Evolutionary conservation across 2,797 vertebrate genomes (phyloP), one percentile per base, ranked within the genome.

Genomic region (Ctenochaetus hawaiiensis): DNA sequence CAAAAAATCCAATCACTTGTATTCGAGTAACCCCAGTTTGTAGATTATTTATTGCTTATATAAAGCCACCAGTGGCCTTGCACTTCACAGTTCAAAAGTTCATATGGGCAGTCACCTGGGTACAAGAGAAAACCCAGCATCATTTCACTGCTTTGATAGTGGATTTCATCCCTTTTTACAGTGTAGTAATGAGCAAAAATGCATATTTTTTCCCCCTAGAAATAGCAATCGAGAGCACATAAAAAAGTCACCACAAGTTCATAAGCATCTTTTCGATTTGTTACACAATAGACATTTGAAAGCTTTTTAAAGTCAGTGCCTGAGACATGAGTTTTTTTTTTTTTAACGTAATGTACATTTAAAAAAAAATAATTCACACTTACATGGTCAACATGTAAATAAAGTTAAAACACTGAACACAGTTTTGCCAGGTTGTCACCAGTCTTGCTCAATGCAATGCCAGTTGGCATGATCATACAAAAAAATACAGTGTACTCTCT

Each of bases 321-420:
- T 91, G 91, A 93, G 87, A 91, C 54, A 8, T 76, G 48, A 13
- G 61, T 63, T 66, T 53, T 67, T 23, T 8, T 39, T 53, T 16
- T 8, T 5, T 20, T 43, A 77, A 73, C 70, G 62, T 48, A 60
- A 75, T 52, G 18, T 61, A 53, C 78, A 67, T 68, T 75, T 23
- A 77, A 84, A 77, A 84, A 49, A 67, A 61, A 77, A 12, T n/a
- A 34, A 34, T 65, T 65, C 73, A 72, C 78, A 86, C 64, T 89
- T 88, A 93, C 91, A 93, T 92, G 90, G 52, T 93, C 91, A 91
- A 94, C 93, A 93, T 93, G 92, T 91, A 91, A 90, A 85, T 76
- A 41, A 87, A 78, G 67, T 83, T 75, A 78, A 90, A 87, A 87
- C 83, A 78, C 74, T 71, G 69, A 83, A 88, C 82, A 87, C 76